These are phyloP conservation scores for Thomomys bottae DNA, from an alignment of 2,113 vertebrate species.

Conservation along the genomic window DNA sequence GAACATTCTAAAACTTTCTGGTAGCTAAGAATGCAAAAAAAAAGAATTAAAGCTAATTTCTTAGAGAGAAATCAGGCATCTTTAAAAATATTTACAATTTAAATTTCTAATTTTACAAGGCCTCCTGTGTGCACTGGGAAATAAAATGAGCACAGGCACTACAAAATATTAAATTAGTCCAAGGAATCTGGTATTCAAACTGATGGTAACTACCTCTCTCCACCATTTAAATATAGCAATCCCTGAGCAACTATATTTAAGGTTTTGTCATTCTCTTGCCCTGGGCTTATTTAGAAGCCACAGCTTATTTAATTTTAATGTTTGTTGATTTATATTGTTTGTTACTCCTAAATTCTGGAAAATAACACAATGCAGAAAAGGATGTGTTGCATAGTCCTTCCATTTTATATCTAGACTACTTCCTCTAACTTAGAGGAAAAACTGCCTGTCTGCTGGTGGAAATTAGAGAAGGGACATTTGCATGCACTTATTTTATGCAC, in stretches of 20 bases:
- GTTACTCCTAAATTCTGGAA: constrained; percentile 59
- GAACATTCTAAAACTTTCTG: not conserved
- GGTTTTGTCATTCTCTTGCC: constrained; percentile 5
- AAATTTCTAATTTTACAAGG: constrained; percentile 39
- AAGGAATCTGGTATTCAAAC: constrained; percentile 4
- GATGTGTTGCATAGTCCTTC: not conserved
- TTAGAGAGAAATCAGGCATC: constrained; percentile 20
- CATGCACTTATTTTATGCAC: constrained; percentile 63
- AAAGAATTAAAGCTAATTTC: not conserved
- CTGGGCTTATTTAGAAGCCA: constrained; percentile 47
- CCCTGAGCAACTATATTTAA: constrained; percentile 17
- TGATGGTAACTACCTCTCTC: constrained; percentile 12
- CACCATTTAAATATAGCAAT: constrained; percentile 27
- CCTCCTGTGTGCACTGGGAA: constrained; percentile 42
- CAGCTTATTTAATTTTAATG: constrained; percentile 67
- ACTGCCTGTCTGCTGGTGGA: not conserved
- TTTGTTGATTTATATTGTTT: constrained; percentile 54
- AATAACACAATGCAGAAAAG: constrained; percentile 17
- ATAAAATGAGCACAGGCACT: constrained; percentile 4
- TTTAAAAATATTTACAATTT: constrained; percentile 40
- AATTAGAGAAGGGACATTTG: constrained; percentile 54
- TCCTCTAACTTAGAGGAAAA: constrained; percentile 31
- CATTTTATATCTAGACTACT: constrained; percentile 11
- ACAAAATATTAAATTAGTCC: constrained; percentile 52
- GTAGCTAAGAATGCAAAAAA: constrained; percentile 17